A percentile compares a stretch with the other conserved stretches of the same genome.
Conservation (phyloP, 2,113 vertebrate genomes). For the Hipposideros armiger region DNA sequence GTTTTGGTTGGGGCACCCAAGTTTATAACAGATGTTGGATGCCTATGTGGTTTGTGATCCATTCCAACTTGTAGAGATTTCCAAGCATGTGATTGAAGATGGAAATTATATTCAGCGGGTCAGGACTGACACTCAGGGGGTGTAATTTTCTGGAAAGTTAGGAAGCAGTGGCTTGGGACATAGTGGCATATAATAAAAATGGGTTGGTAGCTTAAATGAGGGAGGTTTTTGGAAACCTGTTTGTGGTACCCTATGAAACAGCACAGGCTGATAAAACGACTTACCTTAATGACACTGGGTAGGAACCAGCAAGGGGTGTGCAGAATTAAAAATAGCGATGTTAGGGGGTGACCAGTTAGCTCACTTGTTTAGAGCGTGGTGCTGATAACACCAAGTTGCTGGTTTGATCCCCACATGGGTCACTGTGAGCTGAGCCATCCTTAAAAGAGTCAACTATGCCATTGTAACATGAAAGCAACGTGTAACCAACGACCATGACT, state of each 20-base stretch:
- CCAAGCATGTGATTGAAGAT: neutral
- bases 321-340: neutral
- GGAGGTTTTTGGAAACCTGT: accelerated
- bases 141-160: neutral
- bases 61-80: neutral
- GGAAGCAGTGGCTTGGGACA: neutral
- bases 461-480: too few species aligned
- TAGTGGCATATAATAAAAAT: neutral
- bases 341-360: too few species aligned
- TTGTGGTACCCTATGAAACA: accelerated
- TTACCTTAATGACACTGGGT: neutral
- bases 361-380: too few species aligned
- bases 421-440: too few species aligned
- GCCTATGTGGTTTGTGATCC: accelerated
- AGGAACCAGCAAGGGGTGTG: neutral
- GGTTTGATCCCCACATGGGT: too few species aligned
- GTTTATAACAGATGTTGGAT: neutral
- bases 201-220: neutral
- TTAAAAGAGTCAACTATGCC: too few species aligned
- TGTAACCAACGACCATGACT: too few species aligned
- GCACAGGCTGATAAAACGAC: neutral
- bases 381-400: too few species aligned
- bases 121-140: neutral
- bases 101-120: neutral
- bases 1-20: neutral